Evolutionary conservation across 2,888 invertebrate genomes (phyloP), one percentile per base, ranked within the genome.

Genomic region (Periphyllus acericola): DNA sequence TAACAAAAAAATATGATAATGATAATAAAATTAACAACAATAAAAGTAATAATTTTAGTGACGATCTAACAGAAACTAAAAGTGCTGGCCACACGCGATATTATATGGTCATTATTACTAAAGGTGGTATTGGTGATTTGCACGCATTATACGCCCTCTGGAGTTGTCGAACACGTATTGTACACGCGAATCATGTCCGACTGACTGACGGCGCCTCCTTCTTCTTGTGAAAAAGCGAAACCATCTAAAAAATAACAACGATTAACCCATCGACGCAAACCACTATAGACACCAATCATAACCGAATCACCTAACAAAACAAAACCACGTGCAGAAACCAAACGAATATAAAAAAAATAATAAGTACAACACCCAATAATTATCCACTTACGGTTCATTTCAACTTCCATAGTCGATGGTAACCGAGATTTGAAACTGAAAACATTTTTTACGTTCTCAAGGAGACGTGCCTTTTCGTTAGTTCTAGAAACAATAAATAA

Each of bases 221-320:
- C 99, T 93, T 99, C 99, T 95, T 99, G 99, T 76, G 99, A 99
- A 93, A 99, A 99, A 90, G 99, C 99, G 93, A 96, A 99, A 90
- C 99, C 99, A 95, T 98, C 98, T 98, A 93, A 90, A 91, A 90
- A 90, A 84, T n/a, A 89, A 82, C n/a, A 86, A 68, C 52, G 21
- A 83, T 76, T 83, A 89, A 84, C 84, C 21, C 17, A 79, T 46
- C 74, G 40, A 60, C 25, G 60, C 52, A 55, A 40, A 72, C 60
- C 68, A 79, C 78, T 9, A 46, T 46, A 32, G 36, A 60, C 71
- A 74, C 21, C 46, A 36, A 25, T 25, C 46, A 52, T n/a, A 40
- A 85, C 46, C 9, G 34, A 34, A 36, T 74, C 55, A 40, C 34
- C 4, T 9, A 74, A 60, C 21, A 40, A 71, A 71, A 32, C 19